Percentiles rank a stretch among this genome's conserved stretches.
Evolutionary conservation across 2,888 invertebrate genomes (phyloP).

Genomic region (Diarsia mendica): DNA sequence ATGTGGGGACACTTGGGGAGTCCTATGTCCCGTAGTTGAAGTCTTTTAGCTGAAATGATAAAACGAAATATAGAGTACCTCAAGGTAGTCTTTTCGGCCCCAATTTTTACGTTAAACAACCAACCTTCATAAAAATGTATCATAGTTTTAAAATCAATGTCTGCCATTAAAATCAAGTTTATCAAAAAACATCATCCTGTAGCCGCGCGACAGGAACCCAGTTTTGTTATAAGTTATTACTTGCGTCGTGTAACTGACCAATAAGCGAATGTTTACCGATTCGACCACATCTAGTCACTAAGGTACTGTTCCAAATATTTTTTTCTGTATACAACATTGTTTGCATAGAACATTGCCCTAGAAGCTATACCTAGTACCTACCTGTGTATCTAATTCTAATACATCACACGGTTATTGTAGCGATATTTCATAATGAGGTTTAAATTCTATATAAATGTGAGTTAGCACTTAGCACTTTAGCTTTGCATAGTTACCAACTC

Average conservation of each 20-base stretch:
- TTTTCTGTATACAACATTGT: conserved; percentile 5
- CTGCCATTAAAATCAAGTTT: neutral
- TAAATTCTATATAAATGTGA: neutral
- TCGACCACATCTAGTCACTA: conserved; percentile 76
- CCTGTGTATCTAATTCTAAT: too few relatives aligned
- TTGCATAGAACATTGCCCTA: neutral
- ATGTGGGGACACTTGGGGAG: too few relatives aligned
- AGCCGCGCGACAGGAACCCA: conserved; percentile 71
- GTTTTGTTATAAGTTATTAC: conserved; percentile 81
- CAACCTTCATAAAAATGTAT: neutral
- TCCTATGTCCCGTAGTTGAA: too few relatives aligned
- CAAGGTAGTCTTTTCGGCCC: neutral
- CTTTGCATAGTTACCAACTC: neutral
- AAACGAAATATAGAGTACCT: neutral
- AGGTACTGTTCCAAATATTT: conserved; percentile 66
- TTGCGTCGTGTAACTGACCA: conserved; percentile 67
- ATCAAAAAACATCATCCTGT: conserved; percentile 71
- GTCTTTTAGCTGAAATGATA: too few relatives aligned
- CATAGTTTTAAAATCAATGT: neutral
- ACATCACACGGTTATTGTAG: too few relatives aligned
- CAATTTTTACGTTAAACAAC: neutral
- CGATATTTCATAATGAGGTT: too few relatives aligned
- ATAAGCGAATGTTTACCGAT: conserved; percentile 69
- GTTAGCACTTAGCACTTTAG: neutral
- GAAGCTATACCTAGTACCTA: too few relatives aligned